Base-by-base conservation (phyloP, 2,888 invertebrate species). In the Clusia tigrina region DNA sequence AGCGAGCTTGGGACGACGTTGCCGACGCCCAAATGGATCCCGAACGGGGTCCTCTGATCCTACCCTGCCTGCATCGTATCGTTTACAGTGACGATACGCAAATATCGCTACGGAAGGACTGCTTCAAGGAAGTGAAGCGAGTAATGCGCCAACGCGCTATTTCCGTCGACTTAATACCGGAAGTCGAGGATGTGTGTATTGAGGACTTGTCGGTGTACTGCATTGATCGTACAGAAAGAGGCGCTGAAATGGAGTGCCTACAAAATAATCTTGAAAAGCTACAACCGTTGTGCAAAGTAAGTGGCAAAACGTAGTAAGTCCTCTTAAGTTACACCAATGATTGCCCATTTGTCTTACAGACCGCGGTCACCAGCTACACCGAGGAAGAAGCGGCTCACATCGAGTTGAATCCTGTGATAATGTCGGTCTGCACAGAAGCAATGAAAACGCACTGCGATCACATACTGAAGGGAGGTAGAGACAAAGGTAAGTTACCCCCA, bases 131-230 rank as follows among this genome's bases (percentile, higher is more conserved):
- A 85, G 91, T 98, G 2, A 90, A 91, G 70, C 89, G 95, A 67
- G 94, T 96, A 0, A 96, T 99, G 95, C 88, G 94, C 26, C 94
- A 95, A 80, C 87, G 98, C 67, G 96, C 98, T 1, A 87, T 93
- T 6, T 94, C 93, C 76, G 96, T 98, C 1, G 94, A 96, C 78
- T 86, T 99, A 46, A 90, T 96, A 76, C 98, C 98, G 1, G 94
- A 96, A 84, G 91, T 99, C 54, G 98, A 98, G 84, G 92, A 93
- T 74, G 88, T 87, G 38, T 99, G 99, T 79, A 86, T 98, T 22
- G 89, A 89, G 66, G 96, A 98, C 75, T 86, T 99, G 20, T 91
- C 93, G 0, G 86, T 87, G 63, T 87, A 89, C 72, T 99, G 99
- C 81, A 91, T 90, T 63, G 91, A 92, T 70, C 91, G 93, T 80